Evolutionary conservation across 2,888 invertebrate species (phyloP).

Genomic region (Pyrgus malvae): DNA sequence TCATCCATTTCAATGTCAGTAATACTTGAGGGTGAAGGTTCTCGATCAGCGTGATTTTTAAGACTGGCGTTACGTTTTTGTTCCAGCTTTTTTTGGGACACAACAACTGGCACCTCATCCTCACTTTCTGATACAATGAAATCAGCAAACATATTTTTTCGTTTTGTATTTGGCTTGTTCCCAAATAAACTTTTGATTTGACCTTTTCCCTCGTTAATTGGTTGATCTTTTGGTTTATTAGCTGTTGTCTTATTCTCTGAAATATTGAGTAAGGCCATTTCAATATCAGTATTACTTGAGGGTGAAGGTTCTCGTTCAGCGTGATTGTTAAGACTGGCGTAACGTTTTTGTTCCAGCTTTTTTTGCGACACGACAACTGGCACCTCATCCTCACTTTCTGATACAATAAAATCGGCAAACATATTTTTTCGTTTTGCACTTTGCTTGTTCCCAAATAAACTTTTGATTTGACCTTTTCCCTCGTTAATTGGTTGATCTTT

Average conservation of each 20-base stretch:
- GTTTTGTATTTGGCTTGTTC: constrained; percentile 48
- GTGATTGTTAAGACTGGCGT: constrained; percentile 38
- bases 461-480: constrained; percentile 47
- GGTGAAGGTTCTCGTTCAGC: constrained; percentile 46
- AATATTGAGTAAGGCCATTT: constrained; percentile 52
- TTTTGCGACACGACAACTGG: constrained; percentile 55
- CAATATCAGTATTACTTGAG: constrained; percentile 56
- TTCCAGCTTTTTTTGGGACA: constrained; percentile 33
- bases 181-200: constrained; percentile 59
- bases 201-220: constrained; percentile 41
- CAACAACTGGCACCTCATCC: constrained; percentile 44
- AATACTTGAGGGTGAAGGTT: constrained; percentile 53
- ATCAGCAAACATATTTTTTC: constrained; percentile 65
- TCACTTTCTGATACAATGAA: constrained; percentile 62
- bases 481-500: constrained; percentile 43
- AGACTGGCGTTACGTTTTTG: constrained; percentile 38
- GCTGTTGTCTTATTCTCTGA: constrained; percentile 53
- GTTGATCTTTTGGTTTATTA: constrained; percentile 53
- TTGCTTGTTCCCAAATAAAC: constrained; percentile 55
- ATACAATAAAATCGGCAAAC: constrained; percentile 60
- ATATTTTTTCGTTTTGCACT: constrained; percentile 61
- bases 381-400: constrained; percentile 68
- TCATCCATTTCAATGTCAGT: constrained; percentile 68
- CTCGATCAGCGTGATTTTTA: constrained; percentile 39
- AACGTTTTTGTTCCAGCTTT: constrained; percentile 37